phyloP scores from a whole-genome alignment of 2,888 invertebrate species.

The Melieria crassipennis region DNA sequence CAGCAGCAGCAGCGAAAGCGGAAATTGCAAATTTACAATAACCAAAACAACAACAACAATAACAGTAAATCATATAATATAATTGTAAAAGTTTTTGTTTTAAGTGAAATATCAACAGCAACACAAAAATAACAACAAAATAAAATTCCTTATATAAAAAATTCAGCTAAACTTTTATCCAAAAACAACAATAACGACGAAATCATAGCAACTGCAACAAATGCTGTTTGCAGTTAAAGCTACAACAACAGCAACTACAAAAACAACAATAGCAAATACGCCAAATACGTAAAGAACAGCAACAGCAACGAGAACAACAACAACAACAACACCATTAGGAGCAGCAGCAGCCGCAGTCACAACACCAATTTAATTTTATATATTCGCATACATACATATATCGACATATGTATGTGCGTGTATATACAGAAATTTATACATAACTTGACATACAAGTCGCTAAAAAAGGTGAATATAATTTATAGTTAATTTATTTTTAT shows the following conservation, averaged over 20 bases:
- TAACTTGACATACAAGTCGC: too few species aligned
- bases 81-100: too few species aligned
- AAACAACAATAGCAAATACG: slow-evolving; percentile 22
- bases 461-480: too few species aligned
- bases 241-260: slow-evolving; percentile 28
- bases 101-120: slow-evolving; percentile 30
- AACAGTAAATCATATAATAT: neutral
- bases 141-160: too few species aligned
- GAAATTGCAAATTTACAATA: slow-evolving; percentile 41
- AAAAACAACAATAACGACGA: slow-evolving; percentile 14
- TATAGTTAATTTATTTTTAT: too few species aligned
- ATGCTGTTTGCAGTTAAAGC: slow-evolving; percentile 29
- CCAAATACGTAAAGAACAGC: neutral
- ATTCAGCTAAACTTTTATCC: neutral
- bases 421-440: too few species aligned
- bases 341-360: slow-evolving; percentile 14
- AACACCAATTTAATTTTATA: neutral
- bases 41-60: slow-evolving; percentile 26
- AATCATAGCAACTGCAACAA: slow-evolving; percentile 20
- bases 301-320: slow-evolving; percentile 15
- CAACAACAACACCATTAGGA: slow-evolving; percentile 27
- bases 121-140: slow-evolving; percentile 17
- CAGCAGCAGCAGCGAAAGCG: slow-evolving; percentile 29
- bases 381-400: neutral
- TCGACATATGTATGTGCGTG: neutral